These are phyloP conservation scores for Smutsia gigantea DNA, from an alignment of 2,797 vertebrate genomes.

Conservation along the genomic window DNA sequence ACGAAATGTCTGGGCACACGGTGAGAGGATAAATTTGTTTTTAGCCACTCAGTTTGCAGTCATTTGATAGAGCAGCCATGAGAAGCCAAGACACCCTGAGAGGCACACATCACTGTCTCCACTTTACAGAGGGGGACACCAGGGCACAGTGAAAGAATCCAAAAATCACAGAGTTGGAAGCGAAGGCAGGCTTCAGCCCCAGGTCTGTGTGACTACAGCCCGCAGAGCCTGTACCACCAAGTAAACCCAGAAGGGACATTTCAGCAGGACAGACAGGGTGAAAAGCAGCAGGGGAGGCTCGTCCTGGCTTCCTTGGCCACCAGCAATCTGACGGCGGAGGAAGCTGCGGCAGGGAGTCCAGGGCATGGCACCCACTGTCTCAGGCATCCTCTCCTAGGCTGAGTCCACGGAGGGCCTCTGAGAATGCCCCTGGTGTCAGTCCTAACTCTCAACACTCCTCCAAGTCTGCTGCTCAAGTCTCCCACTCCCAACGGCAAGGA, in stretches of 20 bases:
- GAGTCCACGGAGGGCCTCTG: background rate
- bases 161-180: background rate
- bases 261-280: background rate
- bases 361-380: background rate
- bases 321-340: background rate
- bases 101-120: background rate
- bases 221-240: background rate
- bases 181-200: background rate
- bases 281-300: background rate
- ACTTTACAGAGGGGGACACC: background rate
- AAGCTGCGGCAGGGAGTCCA: accelerated
- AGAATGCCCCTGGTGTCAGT: too few species aligned
- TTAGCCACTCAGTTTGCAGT: too few species aligned
- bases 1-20: background rate
- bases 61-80: background rate
- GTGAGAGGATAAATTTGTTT: background rate
- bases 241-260: background rate
- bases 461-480: background rate
- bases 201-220: background rate
- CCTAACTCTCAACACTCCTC: too few species aligned
- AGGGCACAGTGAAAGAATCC: background rate
- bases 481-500: background rate
- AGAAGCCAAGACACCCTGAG: background rate
- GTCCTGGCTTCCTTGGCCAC: background rate
- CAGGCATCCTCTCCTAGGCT: background rate